Evolutionary conservation across 92 coral and sea anemone genomes (phyloP), one percentile per base, ranked within the genome.

Genomic region (Galaxea fascicularis): DNA sequence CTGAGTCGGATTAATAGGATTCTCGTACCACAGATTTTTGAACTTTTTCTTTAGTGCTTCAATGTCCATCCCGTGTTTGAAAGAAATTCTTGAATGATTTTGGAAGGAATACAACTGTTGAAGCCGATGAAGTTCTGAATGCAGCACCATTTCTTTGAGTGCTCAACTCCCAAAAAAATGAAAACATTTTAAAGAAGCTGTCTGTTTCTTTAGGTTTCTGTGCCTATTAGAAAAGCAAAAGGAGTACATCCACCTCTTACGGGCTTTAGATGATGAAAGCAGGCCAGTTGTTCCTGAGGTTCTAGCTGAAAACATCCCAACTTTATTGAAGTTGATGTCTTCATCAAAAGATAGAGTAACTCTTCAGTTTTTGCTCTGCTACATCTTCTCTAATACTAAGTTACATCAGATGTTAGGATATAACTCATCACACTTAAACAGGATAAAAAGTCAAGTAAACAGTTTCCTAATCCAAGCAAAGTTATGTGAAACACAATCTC

Each of bases 21-120:
- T 89, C 28, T 79, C 72, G 62, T 83, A 69, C 92, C 92, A 89
- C 58, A 89, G 62, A 64, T 67, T 63, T 44, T 68, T 83, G 53
- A 77, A 89, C 74, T 78, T 89, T 27, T 35, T 71, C 52, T 54
- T 52, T 26, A 78, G 24, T 13, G 79, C 65, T 0, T 62, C 65
- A 13, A 71, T 47, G 78, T 12, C 88, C 88, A 78, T 89, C 92
- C 25, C 89, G 73, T 68, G 74, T 68, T 44, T 68, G 74, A 68
- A 68, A 25, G 45, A 68, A 68, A 25, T 68, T 68, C 74, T 25
- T 16, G 52, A 68, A 68, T 68, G 74, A 25, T 68, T 68, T 68
- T 68, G 74, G 74, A 6, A 68, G 74, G 45, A 27, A 17, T 17
- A 59, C 65, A 17, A 59, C 65, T 59, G 65, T 17, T 16, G 65